phyloP scores from a whole-genome alignment of 2,113 vertebrate species.

The Gopherus evgoodei region DNA sequence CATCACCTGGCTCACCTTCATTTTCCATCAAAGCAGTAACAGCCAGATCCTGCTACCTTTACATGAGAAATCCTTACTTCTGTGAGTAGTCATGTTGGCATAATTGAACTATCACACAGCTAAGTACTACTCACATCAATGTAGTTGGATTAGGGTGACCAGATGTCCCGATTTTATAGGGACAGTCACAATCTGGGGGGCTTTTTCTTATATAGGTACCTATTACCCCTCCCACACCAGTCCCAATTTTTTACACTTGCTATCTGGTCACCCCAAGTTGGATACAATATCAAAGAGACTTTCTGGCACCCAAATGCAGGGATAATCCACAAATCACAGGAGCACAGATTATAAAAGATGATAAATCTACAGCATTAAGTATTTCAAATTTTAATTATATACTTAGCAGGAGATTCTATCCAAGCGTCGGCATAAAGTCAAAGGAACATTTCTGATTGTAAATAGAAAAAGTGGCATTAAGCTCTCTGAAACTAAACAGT shows the following conservation, averaged over 20 bases:
- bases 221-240: too few species aligned
- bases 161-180: too few species aligned
- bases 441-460: not conserved
- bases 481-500: not conserved
- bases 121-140: not conserved
- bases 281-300: not conserved
- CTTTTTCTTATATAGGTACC: too few species aligned
- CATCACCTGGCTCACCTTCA: not conserved
- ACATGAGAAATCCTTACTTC: not conserved
- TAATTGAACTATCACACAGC: not conserved
- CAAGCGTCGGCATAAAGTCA: not conserved
- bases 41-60: not conserved
- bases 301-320: not conserved
- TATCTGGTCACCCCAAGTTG: not conserved
- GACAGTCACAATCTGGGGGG: too few species aligned
- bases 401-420: fast-evolving
- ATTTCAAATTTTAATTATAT: not conserved
- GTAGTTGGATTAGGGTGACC: not conserved
- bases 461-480: not conserved
- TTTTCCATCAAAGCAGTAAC: not conserved
- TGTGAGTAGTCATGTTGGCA: not conserved
- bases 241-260: too few species aligned
- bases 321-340: not conserved
- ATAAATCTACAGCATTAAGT: not conserved
- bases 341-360: not conserved